Conservation (phyloP, 2,113 vertebrate species). For the Oenanthe melanoleuca region DNA sequence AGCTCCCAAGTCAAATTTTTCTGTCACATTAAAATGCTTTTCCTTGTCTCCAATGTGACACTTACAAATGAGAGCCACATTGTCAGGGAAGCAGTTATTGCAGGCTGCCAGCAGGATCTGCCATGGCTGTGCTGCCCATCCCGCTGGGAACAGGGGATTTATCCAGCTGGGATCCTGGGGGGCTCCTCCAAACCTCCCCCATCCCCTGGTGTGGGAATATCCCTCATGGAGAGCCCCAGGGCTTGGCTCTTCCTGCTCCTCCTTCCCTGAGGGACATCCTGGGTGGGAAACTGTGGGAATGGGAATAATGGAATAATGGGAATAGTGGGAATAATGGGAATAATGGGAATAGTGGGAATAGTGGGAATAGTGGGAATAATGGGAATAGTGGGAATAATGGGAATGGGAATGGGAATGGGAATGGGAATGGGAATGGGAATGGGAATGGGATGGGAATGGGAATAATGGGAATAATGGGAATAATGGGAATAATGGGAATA, state of each 20-base stretch:
- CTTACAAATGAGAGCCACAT: conserved; percentile 42
- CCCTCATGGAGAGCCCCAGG: fast-evolving
- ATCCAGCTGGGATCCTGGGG: background rate
- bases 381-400: no score
- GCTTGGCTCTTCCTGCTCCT: background rate
- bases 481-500: no score
- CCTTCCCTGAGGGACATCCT: background rate
- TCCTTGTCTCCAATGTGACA: conserved; percentile 33
- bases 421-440: no score
- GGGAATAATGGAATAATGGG: no score
- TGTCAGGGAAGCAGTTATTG: conserved; percentile 16
- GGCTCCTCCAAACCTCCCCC: fast-evolving
- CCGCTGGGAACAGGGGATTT: background rate
- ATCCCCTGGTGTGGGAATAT: fast-evolving
- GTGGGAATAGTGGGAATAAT: no score
- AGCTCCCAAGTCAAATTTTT: conserved; percentile 68
- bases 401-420: no score
- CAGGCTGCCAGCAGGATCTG: background rate
- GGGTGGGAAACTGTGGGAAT: background rate
- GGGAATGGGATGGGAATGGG: no score
- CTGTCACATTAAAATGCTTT: conserved; percentile 60
- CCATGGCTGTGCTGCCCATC: background rate
- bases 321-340: no score
- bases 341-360: no score
- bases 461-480: no score